Conservation (phyloP, 2,888 invertebrate genomes). For the Drosophila mimetica region DNA sequence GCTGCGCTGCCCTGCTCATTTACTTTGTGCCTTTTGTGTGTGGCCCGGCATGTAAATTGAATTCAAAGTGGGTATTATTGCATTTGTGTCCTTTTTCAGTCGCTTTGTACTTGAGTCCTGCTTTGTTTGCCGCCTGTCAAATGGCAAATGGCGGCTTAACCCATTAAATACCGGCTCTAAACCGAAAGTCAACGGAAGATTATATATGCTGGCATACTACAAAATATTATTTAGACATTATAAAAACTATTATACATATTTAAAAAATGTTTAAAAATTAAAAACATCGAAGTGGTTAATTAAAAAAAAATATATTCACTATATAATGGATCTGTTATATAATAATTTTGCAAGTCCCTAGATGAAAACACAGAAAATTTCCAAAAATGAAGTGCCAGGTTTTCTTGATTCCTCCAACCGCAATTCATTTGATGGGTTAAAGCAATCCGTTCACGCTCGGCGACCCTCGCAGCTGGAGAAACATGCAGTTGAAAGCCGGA, state of each 20-base stretch:
- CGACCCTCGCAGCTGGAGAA: conserved; percentile 25
- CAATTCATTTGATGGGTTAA: conserved; percentile 19
- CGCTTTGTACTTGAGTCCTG: conserved; percentile 32
- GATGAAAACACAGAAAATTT: too few relatives aligned
- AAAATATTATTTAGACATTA: too few relatives aligned
- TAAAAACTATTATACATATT: too few relatives aligned
- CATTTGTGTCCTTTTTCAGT: conserved; percentile 52
- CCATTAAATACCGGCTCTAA: conserved; percentile 7
- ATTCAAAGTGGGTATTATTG: conserved; percentile 70
- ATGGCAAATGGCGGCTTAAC: conserved; percentile 35
- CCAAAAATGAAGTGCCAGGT: too few relatives aligned
- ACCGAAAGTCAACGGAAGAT: not conserved
- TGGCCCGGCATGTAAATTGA: conserved; percentile 74
- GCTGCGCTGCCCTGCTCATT: conserved; percentile 61
- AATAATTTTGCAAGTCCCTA: too few relatives aligned
- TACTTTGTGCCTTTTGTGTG: conserved; percentile 68
- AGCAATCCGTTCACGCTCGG: conserved; percentile 19
- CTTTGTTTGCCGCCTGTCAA: conserved; percentile 33
- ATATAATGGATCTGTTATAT: too few relatives aligned
- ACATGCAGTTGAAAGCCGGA: conserved; percentile 52
- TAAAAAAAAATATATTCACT: too few relatives aligned
- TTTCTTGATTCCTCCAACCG: not conserved
- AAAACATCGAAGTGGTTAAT: too few relatives aligned
- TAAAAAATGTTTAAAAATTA: too few relatives aligned
- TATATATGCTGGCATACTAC: too few relatives aligned